These are phyloP conservation scores for Oxygymnocypris stewartii DNA, from an alignment of 2,113 vertebrate genomes.

Conservation along the genomic window DNA sequence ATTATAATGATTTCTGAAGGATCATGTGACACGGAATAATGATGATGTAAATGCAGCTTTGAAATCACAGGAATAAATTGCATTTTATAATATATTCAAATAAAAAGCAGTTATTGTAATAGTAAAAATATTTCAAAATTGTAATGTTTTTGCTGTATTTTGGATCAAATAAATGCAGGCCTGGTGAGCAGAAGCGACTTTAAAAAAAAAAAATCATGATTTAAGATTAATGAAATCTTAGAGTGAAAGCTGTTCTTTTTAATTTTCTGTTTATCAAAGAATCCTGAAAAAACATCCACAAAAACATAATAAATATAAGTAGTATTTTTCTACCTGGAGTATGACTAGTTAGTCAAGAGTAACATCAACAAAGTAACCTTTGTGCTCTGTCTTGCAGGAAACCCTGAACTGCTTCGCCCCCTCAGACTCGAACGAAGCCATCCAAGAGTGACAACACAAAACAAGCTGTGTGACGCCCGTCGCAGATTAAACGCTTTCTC, in stretches of 20 bases:
- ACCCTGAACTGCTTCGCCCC: conserved; percentile 57
- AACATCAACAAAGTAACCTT: not conserved
- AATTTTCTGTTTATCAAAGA: not conserved
- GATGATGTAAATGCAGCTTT: too few relatives aligned
- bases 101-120: too few relatives aligned
- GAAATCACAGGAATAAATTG: too few relatives aligned
- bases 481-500: not conserved
- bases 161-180: too few relatives aligned
- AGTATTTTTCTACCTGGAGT: not conserved
- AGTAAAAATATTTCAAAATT: too few relatives aligned
- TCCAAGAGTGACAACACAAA: conserved; percentile 35
- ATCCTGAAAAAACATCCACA: not conserved
- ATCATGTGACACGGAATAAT: too few relatives aligned
- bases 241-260: not conserved
- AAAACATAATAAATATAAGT: not conserved
- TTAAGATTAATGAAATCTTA: too few relatives aligned
- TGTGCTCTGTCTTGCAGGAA: conserved; percentile 60
- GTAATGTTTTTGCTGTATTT: too few relatives aligned
- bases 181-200: too few relatives aligned
- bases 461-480: conserved; percentile 22
- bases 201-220: too few relatives aligned
- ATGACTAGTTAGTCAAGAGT: not conserved
- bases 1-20: too few relatives aligned
- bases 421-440: conserved; percentile 52
- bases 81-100: too few relatives aligned